Evolutionary conservation across 2,888 invertebrate species (phyloP), one percentile per base, ranked within the genome.

Genomic region (Xestia sexstrigata): DNA sequence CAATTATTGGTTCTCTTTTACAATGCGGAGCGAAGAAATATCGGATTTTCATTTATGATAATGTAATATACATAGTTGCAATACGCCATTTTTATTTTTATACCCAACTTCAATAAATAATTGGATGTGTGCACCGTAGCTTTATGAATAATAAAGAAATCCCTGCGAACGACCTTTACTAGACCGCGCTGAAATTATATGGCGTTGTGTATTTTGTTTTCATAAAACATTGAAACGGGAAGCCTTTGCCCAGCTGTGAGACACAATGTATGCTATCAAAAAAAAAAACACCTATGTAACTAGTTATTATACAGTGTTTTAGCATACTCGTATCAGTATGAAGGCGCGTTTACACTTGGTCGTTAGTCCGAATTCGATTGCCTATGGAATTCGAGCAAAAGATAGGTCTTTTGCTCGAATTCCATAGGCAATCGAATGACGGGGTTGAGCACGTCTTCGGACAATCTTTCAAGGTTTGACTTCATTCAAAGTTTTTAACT

Each of bases 111-210:
- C 67, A 74, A 69, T 83, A 70, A 79, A 79, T 83, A 66, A 83
- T 79, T 74, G 55, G 69, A 72, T 42, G 55, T 62, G 45, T 65
- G 79, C 79, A 74, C 45, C 63, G 67, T 78, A 39, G 58, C 74
- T 52, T 68, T 72, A 70, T 74, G 49, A 74, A 83, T 83, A 74
- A 83, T 83, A 82, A 82, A 78, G n/a, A 58, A 71, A 74, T 79
- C 60, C 55, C n/a, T 66, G 62, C 55, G 23, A 65, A 58, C 62
- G 35, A 23, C 47, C 39, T 26, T 76, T 77, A 71, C 30, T 30
- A 73, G 39, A 55, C 62, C 62, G 15, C 30, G n/a, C 55, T 62
- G 52, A 74, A 68, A 76, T 63, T 23, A 30, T 58, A 20, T 39
- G 23, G 30, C 8, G 17, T 79, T 74, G 47, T 79, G 23, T 67